These are phyloP conservation scores for Melanostoma scalare DNA, from an alignment of 2,888 invertebrate species.

Conservation along the genomic window DNA sequence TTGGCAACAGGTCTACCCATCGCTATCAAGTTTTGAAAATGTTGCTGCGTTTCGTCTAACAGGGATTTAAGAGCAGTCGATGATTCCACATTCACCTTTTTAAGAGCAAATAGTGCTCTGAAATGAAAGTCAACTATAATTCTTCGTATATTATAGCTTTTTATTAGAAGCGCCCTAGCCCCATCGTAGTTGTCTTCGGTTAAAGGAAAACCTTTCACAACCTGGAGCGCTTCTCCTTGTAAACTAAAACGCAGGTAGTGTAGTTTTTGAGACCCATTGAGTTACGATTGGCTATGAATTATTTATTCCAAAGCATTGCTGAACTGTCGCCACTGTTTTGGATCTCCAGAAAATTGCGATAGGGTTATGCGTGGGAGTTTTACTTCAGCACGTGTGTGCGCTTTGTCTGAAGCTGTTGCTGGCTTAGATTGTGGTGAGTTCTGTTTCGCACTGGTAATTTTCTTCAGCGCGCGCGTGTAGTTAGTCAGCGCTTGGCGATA, in stretches of 20 bases:
- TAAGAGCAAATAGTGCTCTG: too few relatives aligned
- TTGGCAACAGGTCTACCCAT: conserved; percentile 25
- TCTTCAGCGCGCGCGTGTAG: too few relatives aligned
- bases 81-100: too few relatives aligned
- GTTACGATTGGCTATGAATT: neutral
- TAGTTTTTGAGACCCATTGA: conserved; percentile 30
- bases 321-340: too few relatives aligned
- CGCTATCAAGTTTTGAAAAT: too few relatives aligned
- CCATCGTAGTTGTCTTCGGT: neutral
- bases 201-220: conserved; percentile 23
- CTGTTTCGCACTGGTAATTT: neutral
- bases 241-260: conserved; percentile 45
- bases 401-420: too few relatives aligned
- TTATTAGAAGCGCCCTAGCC: conserved; percentile 3
- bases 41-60: too few relatives aligned
- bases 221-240: conserved; percentile 22
- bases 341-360: neutral
- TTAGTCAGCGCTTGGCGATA: too few relatives aligned
- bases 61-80: too few relatives aligned
- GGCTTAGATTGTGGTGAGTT: too few relatives aligned
- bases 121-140: neutral
- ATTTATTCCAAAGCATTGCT: conserved; percentile 12
- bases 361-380: too few relatives aligned
- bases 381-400: too few relatives aligned
- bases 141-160: conserved; percentile 24